phyloP scores from a whole-genome alignment of 2,888 invertebrate genomes.

The Acholoe squamosa region DNA sequence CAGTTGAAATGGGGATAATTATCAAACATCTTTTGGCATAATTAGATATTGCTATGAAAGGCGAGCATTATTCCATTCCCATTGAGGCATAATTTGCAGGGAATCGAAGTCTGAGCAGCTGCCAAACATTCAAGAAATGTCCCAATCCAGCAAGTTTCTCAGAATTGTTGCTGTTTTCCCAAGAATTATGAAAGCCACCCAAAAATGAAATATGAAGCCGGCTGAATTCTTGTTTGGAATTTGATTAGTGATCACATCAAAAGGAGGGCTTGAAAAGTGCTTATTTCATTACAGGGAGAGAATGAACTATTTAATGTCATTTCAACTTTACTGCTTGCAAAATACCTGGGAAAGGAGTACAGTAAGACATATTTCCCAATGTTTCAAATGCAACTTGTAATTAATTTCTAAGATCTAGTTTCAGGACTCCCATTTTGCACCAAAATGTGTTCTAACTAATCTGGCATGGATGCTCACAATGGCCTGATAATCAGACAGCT shows the following conservation, averaged over 20 bases:
- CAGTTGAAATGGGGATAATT: not conserved
- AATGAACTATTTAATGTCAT: not conserved
- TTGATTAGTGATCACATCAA: not conserved
- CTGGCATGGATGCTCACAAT: too few species aligned
- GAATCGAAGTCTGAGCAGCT: not conserved
- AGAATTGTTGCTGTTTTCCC: not conserved
- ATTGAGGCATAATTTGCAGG: not conserved
- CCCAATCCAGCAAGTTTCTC: not conserved
- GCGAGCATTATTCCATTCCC: not conserved
- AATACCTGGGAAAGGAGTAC: not conserved
- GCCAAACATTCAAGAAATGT: not conserved
- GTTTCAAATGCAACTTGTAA: too few species aligned
- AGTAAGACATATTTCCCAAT: too few species aligned
- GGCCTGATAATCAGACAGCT: too few species aligned
- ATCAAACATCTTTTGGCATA: not conserved
- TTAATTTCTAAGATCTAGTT: too few species aligned
- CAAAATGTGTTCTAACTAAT: too few species aligned
- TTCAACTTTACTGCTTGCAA: not conserved
- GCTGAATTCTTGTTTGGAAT: not conserved
- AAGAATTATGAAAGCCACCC: not conserved
- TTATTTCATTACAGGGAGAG: not conserved
- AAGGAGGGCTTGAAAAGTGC: not conserved
- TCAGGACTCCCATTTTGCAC: too few species aligned
- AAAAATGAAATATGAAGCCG: slow-evolving; percentile 4
- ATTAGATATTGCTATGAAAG: not conserved